phyloP scores from a whole-genome alignment of 2,797 vertebrate genomes.

The Tauraco hartlaubi region DNA sequence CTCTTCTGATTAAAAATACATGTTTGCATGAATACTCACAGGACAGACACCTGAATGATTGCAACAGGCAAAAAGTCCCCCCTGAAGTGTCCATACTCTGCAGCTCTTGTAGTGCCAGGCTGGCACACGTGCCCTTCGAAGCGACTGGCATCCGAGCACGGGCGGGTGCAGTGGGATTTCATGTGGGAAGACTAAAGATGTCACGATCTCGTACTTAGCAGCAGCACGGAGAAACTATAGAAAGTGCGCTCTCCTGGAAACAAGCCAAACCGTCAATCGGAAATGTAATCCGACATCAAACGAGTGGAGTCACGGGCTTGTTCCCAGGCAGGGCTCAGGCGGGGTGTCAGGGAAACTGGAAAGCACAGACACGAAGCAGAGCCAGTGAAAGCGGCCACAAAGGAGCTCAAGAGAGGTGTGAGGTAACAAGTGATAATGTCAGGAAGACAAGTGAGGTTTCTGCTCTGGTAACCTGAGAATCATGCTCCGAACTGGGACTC shows the following conservation, averaged over 20 bases:
- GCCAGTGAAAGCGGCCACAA: rapidly evolving
- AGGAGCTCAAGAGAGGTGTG: not conserved
- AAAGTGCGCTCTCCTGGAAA: not conserved
- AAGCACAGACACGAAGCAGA: not conserved
- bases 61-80: not conserved
- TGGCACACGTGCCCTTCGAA: not conserved
- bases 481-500: not conserved
- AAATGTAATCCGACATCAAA: not conserved
- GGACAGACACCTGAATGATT: not conserved
- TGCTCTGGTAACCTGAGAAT: not conserved
- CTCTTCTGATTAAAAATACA: not conserved
- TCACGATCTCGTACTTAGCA: not conserved
- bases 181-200: not conserved
- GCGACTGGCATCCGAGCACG: not conserved
- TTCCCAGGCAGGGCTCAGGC: not conserved
- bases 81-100: not conserved
- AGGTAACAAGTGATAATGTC: not conserved
- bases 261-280: not conserved
- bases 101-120: not conserved
- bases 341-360: not conserved
- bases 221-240: not conserved
- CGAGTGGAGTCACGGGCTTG: not conserved
- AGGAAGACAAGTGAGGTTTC: not conserved
- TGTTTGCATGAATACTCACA: not conserved
- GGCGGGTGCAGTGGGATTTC: not conserved